Conservation (phyloP, 2,113 vertebrate species). For the Oriolus oriolus region DNA sequence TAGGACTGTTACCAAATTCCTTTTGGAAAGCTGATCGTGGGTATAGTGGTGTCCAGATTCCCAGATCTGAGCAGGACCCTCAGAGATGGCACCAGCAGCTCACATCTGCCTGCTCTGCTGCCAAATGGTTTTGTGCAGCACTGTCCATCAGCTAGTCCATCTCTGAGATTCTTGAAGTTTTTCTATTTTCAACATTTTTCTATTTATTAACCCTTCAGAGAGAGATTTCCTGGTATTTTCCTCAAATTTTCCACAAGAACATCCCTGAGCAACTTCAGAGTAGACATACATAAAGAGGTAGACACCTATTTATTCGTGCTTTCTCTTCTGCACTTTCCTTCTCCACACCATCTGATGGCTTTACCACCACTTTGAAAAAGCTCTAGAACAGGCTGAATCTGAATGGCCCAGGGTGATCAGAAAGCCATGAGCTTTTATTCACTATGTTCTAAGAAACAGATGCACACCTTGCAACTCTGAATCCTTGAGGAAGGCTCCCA, state of each 20-base stretch:
- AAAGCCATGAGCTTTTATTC: neutral
- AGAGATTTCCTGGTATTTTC: neutral
- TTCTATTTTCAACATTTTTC: neutral
- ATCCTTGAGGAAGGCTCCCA: neutral
- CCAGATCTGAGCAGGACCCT: neutral
- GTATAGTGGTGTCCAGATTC: neutral
- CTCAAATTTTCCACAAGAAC: neutral
- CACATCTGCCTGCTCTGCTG: neutral
- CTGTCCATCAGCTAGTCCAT: neutral
- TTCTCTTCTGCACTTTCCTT: neutral
- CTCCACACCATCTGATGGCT: neutral
- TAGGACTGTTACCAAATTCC: neutral
- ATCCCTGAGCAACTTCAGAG: neutral
- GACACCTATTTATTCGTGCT: neutral
- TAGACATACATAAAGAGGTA: rapidly evolving
- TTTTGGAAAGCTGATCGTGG: neutral
- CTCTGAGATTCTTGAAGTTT: neutral
- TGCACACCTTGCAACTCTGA: neutral
- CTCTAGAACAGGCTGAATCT: neutral
- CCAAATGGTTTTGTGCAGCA: neutral
- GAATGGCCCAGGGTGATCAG: neutral
- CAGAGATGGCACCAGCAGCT: neutral
- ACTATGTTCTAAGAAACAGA: neutral
- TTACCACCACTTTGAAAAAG: neutral
- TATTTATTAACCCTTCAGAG: neutral